Base-by-base conservation (phyloP, 2,888 invertebrate species). In the Epistrophella euchroma region DNA sequence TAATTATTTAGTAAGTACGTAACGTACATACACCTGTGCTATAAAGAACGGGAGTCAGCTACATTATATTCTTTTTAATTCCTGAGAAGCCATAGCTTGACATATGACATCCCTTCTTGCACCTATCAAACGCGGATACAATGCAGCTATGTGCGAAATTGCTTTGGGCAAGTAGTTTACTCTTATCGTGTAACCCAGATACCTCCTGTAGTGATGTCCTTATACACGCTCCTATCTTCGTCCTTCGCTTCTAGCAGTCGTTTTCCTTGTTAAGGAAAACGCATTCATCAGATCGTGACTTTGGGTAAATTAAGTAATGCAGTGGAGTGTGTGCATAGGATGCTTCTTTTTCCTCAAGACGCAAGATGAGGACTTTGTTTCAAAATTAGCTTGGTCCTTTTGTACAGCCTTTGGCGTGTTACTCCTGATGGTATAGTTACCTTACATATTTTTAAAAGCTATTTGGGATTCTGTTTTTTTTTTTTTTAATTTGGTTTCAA, bases 251-350 rank as follows among this genome's bases (percentile, higher is more conserved):
- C 17, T n/a, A 28, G 28, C 1, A 13, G 50, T 37, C 55, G 52
- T 62, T 2, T 55, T 47, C 43, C 43, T 71, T 76, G 55, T 80
- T 76, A 62, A 62, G 80, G 76, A 64, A 62, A 73, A 77, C 56
- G 72, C 72, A 85, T 85, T 62, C 85, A 70, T 85, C 84, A 85
- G 80, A 68, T 85, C 76, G 85, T 85, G 85, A 80, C 85, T 80
- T 73, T 77, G 80, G 73, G 52, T 85, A 77, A 73, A 72, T 80
- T 76, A 73, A 68, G 71, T 75, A 79, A 66, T 71, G 47, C 58
- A 66, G 28, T 64, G 43, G n/a, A 45, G 43, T 64, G 71, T 55
- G 32, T 32, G 76, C 66, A 72, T 72, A 43, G 52, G 43, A 72
- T 73, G 50, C 19, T 47, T 15, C 13, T 45, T 56, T 55, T 55